Evolutionary conservation across 2,888 invertebrate species (phyloP), one percentile per base, ranked within the genome.

Genomic region (Conomelus anceps): DNA sequence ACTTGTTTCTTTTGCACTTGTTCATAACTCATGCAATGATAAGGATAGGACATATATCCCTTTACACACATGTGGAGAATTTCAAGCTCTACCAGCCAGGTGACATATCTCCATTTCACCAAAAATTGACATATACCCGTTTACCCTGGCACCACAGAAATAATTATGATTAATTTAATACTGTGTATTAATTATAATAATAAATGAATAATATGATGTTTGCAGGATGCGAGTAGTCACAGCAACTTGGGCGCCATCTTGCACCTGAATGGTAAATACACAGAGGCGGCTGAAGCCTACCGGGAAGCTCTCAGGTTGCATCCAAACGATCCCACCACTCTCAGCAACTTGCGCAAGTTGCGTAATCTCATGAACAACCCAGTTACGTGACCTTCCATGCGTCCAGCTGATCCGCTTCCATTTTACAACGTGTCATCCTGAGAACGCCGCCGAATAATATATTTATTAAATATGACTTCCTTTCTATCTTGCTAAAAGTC

Each of bases 161-260:
- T 84, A 4, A 26, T 26, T n/a, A n/a, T n/a, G n/a, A n/a, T n/a
- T n/a, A n/a, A n/a, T n/a, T n/a, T 17, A 13, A 63, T n/a, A 63
- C 20, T 63, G n/a, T 6, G 3, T 9, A 17, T 34, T 34, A 11
- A 34, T 34, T 34, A 34, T 34, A 6, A 13, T 34, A 34, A 41
- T 6, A 41, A n/a, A 23, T 88, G 23, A 23, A 1, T 24, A 22
- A 23, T 23, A 17, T n/a, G 89, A 91, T 91, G 91, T 91, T 90
- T 93, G 0, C 94, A 98, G 96, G 97, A 98, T 92, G 97, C 98
- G 0, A 96, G 97, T 91, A 97, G 98, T 90, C 98, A 98, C 94
- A 98, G 98, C 92, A 99, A 99, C 93, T 95, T 98, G 89, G 99
- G 99, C 23, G 99, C 99, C 90, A 99, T 99, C 93, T 94, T 98